Evolutionary conservation across 1,140 invertebrate species (phyloP).

Genomic region (Drosophila leontia): DNA sequence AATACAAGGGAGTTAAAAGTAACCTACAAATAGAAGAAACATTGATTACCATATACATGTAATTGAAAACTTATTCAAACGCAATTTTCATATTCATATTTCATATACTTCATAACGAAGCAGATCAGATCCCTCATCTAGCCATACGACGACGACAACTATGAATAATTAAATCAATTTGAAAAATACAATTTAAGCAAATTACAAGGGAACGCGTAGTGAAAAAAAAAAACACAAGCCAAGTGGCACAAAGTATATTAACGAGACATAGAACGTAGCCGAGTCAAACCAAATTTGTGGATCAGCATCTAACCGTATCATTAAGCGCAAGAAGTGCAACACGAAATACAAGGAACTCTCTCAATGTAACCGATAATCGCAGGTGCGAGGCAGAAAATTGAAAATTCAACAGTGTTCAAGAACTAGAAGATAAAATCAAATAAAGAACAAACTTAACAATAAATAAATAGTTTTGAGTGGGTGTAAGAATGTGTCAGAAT

Average conservation of each 20-base stretch:
- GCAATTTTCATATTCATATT: slow-evolving; percentile 72
- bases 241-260: slow-evolving; percentile 22
- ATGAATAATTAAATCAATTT: slow-evolving; percentile 61
- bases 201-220: slow-evolving; percentile 76
- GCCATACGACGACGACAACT: slow-evolving; percentile 41
- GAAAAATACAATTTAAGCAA: slow-evolving; percentile 65
- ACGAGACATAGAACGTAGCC: slow-evolving; percentile 32
- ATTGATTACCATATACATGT: slow-evolving; percentile 30
- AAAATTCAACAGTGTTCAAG: slow-evolving; percentile 63
- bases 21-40: slow-evolving; percentile 52
- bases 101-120: slow-evolving; percentile 65
- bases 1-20: slow-evolving; percentile 80
- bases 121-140: slow-evolving; percentile 58
- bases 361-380: slow-evolving; percentile 54
- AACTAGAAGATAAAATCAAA: slow-evolving; percentile 77
- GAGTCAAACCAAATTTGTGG: slow-evolving; percentile 46
- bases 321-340: slow-evolving; percentile 26
- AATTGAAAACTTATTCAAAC: slow-evolving; percentile 70
- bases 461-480: background rate
- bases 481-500: background rate
- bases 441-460: slow-evolving; percentile 73
- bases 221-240: slow-evolving; percentile 53
- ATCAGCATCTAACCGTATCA: slow-evolving; percentile 62
- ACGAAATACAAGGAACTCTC: slow-evolving; percentile 62
- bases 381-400: slow-evolving; percentile 25